These are phyloP conservation scores for Maniola jurtina DNA, from an alignment of 1,140 invertebrate species.

Conservation along the genomic window DNA sequence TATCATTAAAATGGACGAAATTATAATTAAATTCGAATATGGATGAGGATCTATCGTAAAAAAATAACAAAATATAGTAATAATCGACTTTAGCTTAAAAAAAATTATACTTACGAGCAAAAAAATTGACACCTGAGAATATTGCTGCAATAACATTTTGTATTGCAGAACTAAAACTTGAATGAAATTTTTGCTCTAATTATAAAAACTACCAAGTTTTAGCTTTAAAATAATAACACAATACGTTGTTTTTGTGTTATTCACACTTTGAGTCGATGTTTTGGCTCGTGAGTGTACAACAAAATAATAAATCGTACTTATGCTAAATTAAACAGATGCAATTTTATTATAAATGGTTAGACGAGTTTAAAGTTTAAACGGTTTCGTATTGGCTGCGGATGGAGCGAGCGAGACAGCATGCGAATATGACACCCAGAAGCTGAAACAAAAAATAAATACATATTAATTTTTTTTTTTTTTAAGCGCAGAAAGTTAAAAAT, in stretches of 20 bases:
- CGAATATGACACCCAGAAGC: slow-evolving; percentile 93
- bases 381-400: slow-evolving; percentile 94
- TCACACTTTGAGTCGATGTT: neutral
- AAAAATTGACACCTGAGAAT: neutral
- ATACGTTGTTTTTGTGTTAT: too few relatives aligned
- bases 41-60: neutral
- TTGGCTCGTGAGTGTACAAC: neutral
- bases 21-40: neutral
- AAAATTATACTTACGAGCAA: neutral
- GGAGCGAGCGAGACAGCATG: slow-evolving; percentile 92
- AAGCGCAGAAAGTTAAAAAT: too few relatives aligned
- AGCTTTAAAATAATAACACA: neutral
- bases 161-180: neutral
- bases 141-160: neutral
- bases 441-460: slow-evolving; percentile 80
- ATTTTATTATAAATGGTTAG: neutral
- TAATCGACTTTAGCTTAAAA: slow-evolving; percentile 20
- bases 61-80: slow-evolving; percentile 21
- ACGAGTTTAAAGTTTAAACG: slow-evolving; percentile 81
- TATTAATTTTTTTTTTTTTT: too few relatives aligned
- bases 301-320: neutral
- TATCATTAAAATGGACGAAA: neutral
- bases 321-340: neutral
- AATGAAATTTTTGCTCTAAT: neutral
- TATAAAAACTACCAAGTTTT: neutral